A percentile compares a stretch with the other conserved stretches of the same genome.
Evolutionary conservation across 2,113 vertebrate species (phyloP).

Genomic region (Physeter macrocephalus): DNA sequence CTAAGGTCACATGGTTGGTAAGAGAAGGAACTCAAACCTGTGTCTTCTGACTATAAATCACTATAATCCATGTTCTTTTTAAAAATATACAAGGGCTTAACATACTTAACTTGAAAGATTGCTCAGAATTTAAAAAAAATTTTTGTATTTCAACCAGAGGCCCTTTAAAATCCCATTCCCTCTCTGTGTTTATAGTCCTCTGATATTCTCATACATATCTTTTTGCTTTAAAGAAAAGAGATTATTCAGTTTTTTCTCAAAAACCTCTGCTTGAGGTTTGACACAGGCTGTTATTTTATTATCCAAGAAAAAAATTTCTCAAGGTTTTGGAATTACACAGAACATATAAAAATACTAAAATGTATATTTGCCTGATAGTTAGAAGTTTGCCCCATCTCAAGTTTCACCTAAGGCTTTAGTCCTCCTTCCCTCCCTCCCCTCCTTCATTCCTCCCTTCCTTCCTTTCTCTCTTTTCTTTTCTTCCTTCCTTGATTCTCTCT

Average conservation of each 20-base stretch:
- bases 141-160: neutral
- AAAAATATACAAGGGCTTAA: conserved; percentile 9
- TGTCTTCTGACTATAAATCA: conserved; percentile 17
- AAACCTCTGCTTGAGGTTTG: conserved; percentile 9
- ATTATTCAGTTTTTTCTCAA: conserved; percentile 2
- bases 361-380: neutral
- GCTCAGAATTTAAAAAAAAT: neutral
- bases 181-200: neutral
- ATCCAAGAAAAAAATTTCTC: neutral
- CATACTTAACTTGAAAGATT: conserved; percentile 14
- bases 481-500: neutral
- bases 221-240: conserved; percentile 20
- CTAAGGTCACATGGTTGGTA: neutral
- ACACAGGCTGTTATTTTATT: neutral
- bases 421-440: neutral
- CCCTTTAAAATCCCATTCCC: neutral
- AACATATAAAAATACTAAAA: neutral
- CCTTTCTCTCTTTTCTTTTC: neutral
- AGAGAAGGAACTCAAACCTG: neutral
- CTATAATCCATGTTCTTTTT: neutral
- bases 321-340: neutral
- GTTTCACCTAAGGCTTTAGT: neutral
- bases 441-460: neutral
- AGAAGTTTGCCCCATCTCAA: neutral
- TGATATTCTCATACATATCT: neutral